Conservation (phyloP, 2,888 invertebrate genomes). For the Alentia gelatinosa region DNA sequence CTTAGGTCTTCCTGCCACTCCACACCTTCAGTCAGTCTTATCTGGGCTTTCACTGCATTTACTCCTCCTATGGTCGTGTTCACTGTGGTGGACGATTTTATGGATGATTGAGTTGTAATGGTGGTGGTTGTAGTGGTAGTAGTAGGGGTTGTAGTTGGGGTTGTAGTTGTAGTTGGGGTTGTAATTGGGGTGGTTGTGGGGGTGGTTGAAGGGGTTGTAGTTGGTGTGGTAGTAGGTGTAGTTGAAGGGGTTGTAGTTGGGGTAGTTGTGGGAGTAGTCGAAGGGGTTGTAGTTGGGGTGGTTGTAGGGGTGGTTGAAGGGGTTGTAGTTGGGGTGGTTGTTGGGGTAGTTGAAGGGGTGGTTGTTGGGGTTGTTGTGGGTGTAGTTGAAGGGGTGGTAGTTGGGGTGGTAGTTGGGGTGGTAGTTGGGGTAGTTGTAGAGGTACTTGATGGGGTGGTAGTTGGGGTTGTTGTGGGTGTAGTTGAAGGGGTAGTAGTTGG, state of each 20-base stretch:
- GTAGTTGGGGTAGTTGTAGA: no score
- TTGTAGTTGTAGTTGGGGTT: neutral
- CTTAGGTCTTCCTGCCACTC: neutral
- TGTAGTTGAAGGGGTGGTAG: no score
- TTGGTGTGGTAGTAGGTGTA: neutral
- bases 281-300: no score
- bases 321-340: no score
- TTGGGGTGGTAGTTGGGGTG: no score
- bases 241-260: neutral
- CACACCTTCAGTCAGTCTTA: neutral
- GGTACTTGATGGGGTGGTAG: no score
- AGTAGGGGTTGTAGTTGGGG: neutral
- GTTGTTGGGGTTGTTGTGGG: no score
- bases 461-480: neutral
- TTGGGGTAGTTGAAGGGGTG: no score
- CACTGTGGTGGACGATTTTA: neutral
- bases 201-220: neutral
- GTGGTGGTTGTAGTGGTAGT: neutral
- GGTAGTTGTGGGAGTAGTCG: neutral
- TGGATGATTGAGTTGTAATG: neutral
- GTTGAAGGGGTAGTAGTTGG: neutral
- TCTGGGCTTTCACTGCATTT: neutral
- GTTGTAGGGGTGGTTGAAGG: neutral
- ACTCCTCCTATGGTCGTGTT: neutral
- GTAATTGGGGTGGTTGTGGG: neutral